Evolutionary conservation across 2,888 invertebrate species (phyloP).

Genomic region (Apodemia hepburni): DNA sequence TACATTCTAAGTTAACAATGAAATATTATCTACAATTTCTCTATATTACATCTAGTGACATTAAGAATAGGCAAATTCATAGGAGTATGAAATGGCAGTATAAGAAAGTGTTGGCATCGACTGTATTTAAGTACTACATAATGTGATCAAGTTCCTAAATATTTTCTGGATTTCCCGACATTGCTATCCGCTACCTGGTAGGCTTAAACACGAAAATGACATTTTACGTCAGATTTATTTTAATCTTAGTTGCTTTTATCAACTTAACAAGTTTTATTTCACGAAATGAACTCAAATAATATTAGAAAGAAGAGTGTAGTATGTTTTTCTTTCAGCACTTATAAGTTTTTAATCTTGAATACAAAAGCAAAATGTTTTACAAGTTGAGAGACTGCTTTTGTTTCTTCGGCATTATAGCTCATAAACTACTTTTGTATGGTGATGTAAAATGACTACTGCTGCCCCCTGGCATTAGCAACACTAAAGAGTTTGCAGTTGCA

Average conservation of each 20-base stretch:
- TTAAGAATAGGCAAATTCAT: conserved; percentile 10
- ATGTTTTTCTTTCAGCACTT: too few species aligned
- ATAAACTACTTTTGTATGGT: too few species aligned
- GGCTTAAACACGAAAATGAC: background rate
- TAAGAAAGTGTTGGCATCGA: conserved; percentile 16
- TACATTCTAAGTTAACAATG: conserved; percentile 40
- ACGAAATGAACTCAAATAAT: too few species aligned
- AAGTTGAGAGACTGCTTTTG: too few species aligned
- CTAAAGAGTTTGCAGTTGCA: too few species aligned
- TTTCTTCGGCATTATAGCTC: too few species aligned
- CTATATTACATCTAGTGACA: conserved; percentile 31
- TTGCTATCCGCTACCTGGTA: background rate
- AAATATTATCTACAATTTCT: conserved; percentile 39
- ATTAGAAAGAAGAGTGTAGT: too few species aligned
- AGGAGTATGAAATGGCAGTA: conserved; percentile 14
- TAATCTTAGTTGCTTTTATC: background rate
- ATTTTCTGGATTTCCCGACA: background rate
- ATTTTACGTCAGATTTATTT: background rate
- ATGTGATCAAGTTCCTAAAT: background rate
- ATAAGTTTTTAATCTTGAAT: too few species aligned
- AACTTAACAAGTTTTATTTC: background rate
- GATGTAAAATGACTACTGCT: too few species aligned
- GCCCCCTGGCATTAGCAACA: too few species aligned
- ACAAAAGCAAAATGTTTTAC: too few species aligned
- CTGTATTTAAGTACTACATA: conserved; percentile 8